Base-by-base conservation (phyloP, 1,140 invertebrate genomes). In the Helicoverpa armigera region DNA sequence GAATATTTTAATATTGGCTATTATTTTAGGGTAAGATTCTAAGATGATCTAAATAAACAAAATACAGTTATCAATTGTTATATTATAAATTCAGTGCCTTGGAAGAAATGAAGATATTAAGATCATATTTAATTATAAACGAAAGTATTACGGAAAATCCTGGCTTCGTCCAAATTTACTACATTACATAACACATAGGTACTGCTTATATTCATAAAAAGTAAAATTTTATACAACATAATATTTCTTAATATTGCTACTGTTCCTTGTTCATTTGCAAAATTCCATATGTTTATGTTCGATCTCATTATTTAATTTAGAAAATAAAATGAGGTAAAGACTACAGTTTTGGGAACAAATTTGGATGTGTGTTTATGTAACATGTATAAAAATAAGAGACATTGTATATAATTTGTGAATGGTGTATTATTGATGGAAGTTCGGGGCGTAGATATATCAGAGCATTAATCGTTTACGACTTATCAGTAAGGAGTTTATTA, bases 241-340 rank as follows among this genome's bases (percentile, higher is more conserved):
- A 77, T 77, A 77, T 77, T 77, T 77, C 75, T 77, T 54, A 75
- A 67, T 63, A n/a, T 53, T 67, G 23, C 63, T 69, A 29, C 63
- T 72, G 82, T 82, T 82, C 76, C 82, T 70, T 70, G 31, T 77
- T 87, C 80, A 83, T 84, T 86, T 83, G 80, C 87, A 87, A 90
- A 87, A 90, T 88, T 92, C 89, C 90, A 88, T 88, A 85, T 86
- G 83, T 90, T 91, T 93, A 91, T 88, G 88, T 94, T 92, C 91
- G 94, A 95, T 95, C 94, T 95, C 94, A 95, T 94, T 92, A 94
- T 94, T 94, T 95, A 94, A 95, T 94, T 92, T 93, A 94, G 91
- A 94, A 94, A 95, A 91, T 91, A 92, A 91, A 94, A 90, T 89
- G 94, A 95, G 94, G 90, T 93, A 95, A 95, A 95, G 94, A 95